phyloP scores from a whole-genome alignment of 37 sponge, comb jelly and placozoan species.

The Ianthella basta region DNA sequence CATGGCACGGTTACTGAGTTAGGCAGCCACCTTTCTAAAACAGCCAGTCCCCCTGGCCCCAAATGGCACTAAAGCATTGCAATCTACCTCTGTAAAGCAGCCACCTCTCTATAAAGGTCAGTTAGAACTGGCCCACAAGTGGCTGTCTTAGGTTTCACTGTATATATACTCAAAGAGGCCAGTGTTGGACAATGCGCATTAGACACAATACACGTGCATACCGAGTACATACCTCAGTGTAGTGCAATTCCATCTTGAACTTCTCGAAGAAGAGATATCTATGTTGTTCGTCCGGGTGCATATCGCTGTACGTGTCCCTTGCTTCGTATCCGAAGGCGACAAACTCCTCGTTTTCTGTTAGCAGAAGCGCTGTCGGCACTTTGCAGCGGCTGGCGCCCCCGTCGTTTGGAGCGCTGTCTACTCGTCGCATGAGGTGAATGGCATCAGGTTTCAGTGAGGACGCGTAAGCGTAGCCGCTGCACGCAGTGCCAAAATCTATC shows the following conservation, averaged over 20 bases:
- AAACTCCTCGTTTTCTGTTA: constrained; percentile 53
- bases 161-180: too few species aligned
- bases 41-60: too few species aligned
- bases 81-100: too few species aligned
- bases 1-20: too few species aligned
- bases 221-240: constrained; percentile 53
- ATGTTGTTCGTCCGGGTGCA: constrained; percentile 45
- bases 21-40: too few species aligned
- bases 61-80: too few species aligned
- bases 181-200: too few species aligned
- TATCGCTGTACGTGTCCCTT: constrained; percentile 59
- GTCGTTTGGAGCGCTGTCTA: constrained; percentile 17
- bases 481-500: constrained; percentile 76
- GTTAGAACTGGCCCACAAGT: too few species aligned
- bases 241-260: constrained; percentile 81
- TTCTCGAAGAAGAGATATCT: constrained; percentile 76
- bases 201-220: neutral
- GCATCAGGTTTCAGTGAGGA: constrained; percentile 48
- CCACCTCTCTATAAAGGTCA: too few species aligned
- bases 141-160: too few species aligned
- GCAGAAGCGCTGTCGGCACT: constrained; percentile 59
- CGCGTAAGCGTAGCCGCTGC: constrained; percentile 79
- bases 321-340: constrained; percentile 79
- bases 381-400: constrained; percentile 36
- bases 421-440: constrained; percentile 59